These are phyloP conservation scores for Neodiprion pinetum DNA, from an alignment of 1,140 invertebrate genomes.

Conservation along the genomic window DNA sequence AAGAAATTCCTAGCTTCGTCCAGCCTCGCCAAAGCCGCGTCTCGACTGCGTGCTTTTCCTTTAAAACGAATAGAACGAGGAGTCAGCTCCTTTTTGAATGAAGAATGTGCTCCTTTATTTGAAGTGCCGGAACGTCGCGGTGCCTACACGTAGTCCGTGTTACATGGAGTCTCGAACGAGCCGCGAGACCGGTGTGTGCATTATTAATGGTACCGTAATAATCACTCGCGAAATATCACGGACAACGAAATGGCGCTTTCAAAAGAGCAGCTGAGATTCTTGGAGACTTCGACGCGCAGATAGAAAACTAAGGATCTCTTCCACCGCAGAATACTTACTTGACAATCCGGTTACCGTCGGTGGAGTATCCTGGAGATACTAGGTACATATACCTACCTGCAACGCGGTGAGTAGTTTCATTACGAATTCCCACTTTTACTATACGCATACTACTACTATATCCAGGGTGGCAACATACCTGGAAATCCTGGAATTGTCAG, in stretches of 20 bases:
- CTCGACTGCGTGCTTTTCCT: background rate
- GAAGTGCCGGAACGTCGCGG: background rate
- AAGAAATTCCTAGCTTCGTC: too few relatives aligned
- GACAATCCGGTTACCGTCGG: background rate
- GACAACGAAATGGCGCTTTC: background rate
- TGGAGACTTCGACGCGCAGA: background rate
- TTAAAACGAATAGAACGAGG: background rate
- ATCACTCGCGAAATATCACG: too few relatives aligned
- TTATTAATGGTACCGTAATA: background rate
- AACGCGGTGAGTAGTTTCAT: too few relatives aligned
- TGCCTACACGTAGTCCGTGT: background rate
- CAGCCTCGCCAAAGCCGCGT: background rate
- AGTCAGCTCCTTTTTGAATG: background rate
- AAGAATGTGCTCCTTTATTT: background rate
- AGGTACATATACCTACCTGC: too few relatives aligned
- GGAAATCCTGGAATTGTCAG: too few relatives aligned
- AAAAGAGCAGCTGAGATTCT: background rate
- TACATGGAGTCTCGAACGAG: background rate
- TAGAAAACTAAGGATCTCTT: background rate
- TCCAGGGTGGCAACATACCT: too few relatives aligned
- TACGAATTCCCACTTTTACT: too few relatives aligned
- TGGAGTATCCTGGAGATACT: too few relatives aligned
- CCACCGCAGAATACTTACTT: background rate
- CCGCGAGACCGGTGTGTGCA: background rate
- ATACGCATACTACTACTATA: too few relatives aligned